Conservation (phyloP, 2,888 invertebrate species). For the Ormia ochracea region DNA sequence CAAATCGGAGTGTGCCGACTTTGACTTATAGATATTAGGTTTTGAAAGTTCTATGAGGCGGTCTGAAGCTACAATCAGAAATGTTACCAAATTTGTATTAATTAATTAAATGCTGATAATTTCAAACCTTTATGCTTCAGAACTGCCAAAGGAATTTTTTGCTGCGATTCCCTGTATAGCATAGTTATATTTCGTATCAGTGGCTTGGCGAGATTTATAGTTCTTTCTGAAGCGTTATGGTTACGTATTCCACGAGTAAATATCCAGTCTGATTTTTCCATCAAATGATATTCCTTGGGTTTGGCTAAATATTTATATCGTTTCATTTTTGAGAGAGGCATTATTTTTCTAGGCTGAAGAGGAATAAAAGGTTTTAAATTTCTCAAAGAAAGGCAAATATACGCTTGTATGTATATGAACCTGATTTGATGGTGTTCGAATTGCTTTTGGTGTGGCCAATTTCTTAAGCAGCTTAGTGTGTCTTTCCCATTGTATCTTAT, state of each 20-base stretch:
- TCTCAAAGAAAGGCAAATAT: slow-evolving; percentile 23
- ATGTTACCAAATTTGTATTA: no score
- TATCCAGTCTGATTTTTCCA: slow-evolving; percentile 65
- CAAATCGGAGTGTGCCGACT: slow-evolving; percentile 74
- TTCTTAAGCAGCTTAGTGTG: slow-evolving; percentile 67
- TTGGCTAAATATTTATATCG: slow-evolving; percentile 67
- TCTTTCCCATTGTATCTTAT: slow-evolving; percentile 67
- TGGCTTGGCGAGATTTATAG: slow-evolving; percentile 58
- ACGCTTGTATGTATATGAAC: no score
- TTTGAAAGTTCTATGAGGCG: slow-evolving; percentile 69
- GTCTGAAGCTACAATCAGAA: slow-evolving; percentile 64
- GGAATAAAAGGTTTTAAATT: neutral
- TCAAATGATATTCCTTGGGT: slow-evolving; percentile 63
- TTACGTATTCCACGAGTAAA: slow-evolving; percentile 62
- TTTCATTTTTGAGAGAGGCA: slow-evolving; percentile 56
- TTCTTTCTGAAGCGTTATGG: slow-evolving; percentile 62
- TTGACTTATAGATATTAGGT: slow-evolving; percentile 61
- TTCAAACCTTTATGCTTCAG: slow-evolving; percentile 67
- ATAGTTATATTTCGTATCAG: slow-evolving; percentile 45
- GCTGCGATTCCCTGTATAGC: slow-evolving; percentile 59
- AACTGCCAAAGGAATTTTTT: slow-evolving; percentile 65
- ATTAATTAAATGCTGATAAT: neutral
- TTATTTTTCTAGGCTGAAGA: slow-evolving; percentile 45
- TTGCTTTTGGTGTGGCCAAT: slow-evolving; percentile 70
- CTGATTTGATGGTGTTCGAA: slow-evolving; percentile 46